Evolutionary conservation across 2,113 vertebrate genomes (phyloP).

Genomic region (Erythrolamprus reginae): DNA sequence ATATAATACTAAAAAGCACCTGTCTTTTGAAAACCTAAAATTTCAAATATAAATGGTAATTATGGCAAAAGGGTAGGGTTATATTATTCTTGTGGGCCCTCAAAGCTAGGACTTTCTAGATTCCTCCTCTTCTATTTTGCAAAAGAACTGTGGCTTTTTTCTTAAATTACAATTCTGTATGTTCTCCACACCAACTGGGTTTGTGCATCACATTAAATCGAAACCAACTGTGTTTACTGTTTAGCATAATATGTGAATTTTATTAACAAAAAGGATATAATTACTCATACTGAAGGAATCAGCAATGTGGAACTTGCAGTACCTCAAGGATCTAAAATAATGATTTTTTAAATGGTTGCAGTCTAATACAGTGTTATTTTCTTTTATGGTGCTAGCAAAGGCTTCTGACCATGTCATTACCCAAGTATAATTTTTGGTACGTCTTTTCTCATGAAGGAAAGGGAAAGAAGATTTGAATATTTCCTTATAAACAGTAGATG

Average conservation of each 20-base stretch:
- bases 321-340: background rate
- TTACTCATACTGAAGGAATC: background rate
- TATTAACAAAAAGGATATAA: background rate
- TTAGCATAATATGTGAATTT: background rate
- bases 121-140: background rate
- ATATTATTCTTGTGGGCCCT: background rate
- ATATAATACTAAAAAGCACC: background rate
- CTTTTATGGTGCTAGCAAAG: background rate
- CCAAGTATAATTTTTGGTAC: background rate
- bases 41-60: background rate
- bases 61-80: background rate
- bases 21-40: background rate
- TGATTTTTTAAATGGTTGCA: background rate
- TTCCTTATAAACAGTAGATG: constrained; percentile 38
- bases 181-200: background rate
- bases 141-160: background rate
- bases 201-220: background rate
- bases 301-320: background rate
- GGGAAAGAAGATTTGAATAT: constrained; percentile 39
- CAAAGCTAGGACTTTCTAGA: background rate
- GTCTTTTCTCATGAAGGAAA: constrained; percentile 14
- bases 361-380: background rate
- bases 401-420: background rate
- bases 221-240: background rate
- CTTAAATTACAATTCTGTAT: background rate